phyloP scores from a whole-genome alignment of 1,140 invertebrate genomes.

The Pristionchus pacificus region DNA sequence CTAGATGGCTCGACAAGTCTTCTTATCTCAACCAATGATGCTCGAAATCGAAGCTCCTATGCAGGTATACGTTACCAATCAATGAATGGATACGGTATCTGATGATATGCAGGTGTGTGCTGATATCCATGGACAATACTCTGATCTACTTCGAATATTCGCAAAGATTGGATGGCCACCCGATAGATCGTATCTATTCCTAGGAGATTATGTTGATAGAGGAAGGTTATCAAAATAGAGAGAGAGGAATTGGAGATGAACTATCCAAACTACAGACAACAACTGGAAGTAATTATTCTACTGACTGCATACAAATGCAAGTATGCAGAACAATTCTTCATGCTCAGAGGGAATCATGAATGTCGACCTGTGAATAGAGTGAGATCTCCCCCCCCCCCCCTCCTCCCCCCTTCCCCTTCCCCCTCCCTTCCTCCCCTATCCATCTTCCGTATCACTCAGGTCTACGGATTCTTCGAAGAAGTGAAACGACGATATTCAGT shows the following conservation, averaged over 20 bases:
- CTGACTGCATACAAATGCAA: constrained; percentile 66
- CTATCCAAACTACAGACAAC: too few species aligned
- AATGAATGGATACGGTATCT: too few species aligned
- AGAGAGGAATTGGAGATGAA: too few species aligned
- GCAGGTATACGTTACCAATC: too few species aligned
- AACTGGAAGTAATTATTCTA: constrained; percentile 62
- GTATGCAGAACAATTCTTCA: constrained; percentile 67
- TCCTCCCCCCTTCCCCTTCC: too few species aligned
- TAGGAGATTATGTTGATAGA: constrained; percentile 35
- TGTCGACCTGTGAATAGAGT: constrained; percentile 66
- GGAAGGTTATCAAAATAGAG: too few species aligned
- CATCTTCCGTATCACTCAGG: constrained; percentile 64
- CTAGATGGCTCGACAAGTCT: too few species aligned
- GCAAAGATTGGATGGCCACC: constrained; percentile 48
- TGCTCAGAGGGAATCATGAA: constrained; percentile 68
- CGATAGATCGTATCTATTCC: constrained; percentile 24
- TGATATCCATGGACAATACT: constrained; percentile 31
- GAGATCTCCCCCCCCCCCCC: too few species aligned
- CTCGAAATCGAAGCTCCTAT: too few species aligned
- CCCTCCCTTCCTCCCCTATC: too few species aligned
- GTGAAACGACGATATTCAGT: constrained; percentile 62
- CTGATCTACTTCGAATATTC: constrained; percentile 56
- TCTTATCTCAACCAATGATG: too few species aligned
- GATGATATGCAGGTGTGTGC: constrained; percentile 62
- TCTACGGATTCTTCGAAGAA: constrained; percentile 64